Percentiles rank a stretch among this genome's conserved stretches.
Conservation (phyloP, 2,888 invertebrate species). For the Nasonovia ribisnigri region DNA sequence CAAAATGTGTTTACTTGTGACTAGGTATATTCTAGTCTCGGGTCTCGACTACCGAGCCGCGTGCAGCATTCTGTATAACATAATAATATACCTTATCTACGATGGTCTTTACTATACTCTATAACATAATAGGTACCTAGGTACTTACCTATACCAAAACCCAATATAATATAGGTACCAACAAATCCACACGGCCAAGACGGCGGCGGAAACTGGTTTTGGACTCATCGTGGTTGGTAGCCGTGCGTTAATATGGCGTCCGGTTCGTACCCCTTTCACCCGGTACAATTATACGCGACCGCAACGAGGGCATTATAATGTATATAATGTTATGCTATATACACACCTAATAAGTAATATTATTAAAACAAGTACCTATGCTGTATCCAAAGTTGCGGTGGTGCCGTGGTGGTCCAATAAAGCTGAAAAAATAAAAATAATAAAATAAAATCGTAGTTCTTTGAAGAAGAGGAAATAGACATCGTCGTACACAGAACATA, state of each 20-base stretch:
- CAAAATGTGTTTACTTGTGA: not conserved
- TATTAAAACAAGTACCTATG: not conserved
- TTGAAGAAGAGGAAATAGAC: not conserved
- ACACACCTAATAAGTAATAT: not conserved
- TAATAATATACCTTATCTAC: too few relatives aligned
- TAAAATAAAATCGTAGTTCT: not conserved
- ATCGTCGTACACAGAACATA: not conserved
- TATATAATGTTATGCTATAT: not conserved
- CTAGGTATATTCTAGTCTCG: not conserved
- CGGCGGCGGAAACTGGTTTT: constrained; percentile 54
- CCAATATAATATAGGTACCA: not conserved
- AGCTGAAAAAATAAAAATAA: not conserved
- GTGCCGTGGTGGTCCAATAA: not conserved
- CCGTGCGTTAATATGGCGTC: constrained; percentile 58
- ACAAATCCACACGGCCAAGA: not conserved
- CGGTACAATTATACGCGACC: not conserved
- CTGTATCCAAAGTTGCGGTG: not conserved
- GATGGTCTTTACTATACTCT: too few relatives aligned
- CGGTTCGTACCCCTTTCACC: constrained; percentile 52
- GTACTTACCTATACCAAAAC: not conserved
- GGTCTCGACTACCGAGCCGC: not conserved
- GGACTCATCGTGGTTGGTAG: constrained; percentile 59
- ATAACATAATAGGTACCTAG: not conserved
- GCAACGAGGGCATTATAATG: constrained; percentile 27
- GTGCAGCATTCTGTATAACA: too few relatives aligned